Evolutionary conservation across 2,888 invertebrate species (phyloP).

Genomic region (Thereva unica): DNA sequence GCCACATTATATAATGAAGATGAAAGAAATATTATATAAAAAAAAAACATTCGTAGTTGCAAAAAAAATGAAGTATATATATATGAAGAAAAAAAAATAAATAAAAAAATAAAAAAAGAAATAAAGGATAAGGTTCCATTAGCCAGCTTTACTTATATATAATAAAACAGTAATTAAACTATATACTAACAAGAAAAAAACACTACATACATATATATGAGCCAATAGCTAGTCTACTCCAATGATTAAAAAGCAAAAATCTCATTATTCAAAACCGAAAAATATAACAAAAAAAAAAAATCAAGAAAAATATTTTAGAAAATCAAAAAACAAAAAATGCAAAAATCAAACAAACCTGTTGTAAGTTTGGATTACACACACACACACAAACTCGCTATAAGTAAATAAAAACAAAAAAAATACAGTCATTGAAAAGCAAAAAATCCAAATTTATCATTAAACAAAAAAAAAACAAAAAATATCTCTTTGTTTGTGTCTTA

Average conservation of each 20-base stretch:
- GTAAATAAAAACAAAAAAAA: background rate
- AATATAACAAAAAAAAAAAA: conserved; percentile 1
- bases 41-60: too few relatives aligned
- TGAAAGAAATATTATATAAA: too few relatives aligned
- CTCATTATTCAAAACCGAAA: conserved; percentile 4
- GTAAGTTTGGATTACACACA: too few relatives aligned
- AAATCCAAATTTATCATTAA: conserved; percentile 29
- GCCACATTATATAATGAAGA: too few relatives aligned
- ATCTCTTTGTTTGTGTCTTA: conserved; percentile 37
- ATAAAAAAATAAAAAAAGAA: conserved; percentile 18
- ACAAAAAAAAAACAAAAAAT: conserved; percentile 24
- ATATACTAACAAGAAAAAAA: conserved; percentile 28
- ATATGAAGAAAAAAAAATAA: too few relatives aligned
- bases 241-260: conserved; percentile 27
- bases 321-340: conserved; percentile 7
- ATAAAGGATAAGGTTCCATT: conserved; percentile 31
- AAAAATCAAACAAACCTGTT: too few relatives aligned
- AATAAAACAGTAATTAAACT: conserved; percentile 20
- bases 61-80: too few relatives aligned
- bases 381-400: too few relatives aligned
- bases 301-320: background rate
- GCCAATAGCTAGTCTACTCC: conserved; percentile 35
- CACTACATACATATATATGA: conserved; percentile 17
- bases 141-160: conserved; percentile 33
- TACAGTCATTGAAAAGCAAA: background rate